A percentile compares a stretch with the other conserved stretches of the same genome.
phyloP scores from a whole-genome alignment of 2,797 vertebrate genomes.

The Phataginus tetradactyla region DNA sequence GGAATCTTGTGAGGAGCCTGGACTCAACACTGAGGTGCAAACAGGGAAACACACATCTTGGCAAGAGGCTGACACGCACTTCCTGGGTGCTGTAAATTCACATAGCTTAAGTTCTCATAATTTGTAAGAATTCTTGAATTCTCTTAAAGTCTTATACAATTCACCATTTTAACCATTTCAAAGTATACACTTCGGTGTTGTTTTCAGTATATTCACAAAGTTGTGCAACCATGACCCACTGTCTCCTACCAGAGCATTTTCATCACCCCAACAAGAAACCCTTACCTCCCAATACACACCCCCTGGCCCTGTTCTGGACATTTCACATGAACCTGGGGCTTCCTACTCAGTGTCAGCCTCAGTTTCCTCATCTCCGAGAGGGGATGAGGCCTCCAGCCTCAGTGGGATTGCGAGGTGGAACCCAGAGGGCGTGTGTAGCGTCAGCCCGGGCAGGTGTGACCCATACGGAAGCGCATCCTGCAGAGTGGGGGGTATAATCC shows the following conservation, averaged over 20 bases:
- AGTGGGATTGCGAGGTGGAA: neutral
- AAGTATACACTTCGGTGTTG: no score
- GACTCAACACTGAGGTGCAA: neutral
- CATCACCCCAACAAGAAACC: neutral
- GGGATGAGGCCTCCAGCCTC: neutral
- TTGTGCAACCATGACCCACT: neutral
- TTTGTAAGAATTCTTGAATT: no score
- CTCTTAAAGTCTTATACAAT: neutral
- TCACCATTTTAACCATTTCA: neutral
- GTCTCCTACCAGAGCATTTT: neutral
- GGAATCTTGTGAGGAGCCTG: neutral
- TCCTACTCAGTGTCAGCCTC: neutral
- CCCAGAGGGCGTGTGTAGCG: fast-evolving
- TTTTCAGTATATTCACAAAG: neutral
- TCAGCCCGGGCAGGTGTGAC: neutral
- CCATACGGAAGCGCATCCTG: neutral
- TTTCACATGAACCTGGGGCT: neutral
- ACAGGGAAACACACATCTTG: fast-evolving
- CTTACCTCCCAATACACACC: neutral
- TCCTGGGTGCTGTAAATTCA: neutral
- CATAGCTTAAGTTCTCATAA: no score
- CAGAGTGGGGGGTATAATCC: fast-evolving
- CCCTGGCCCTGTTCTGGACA: fast-evolving
- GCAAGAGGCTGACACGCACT: fast-evolving
- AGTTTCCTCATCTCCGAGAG: neutral